Base-by-base conservation (phyloP, 2,888 invertebrate genomes). In the Polydrusus cervinus region DNA sequence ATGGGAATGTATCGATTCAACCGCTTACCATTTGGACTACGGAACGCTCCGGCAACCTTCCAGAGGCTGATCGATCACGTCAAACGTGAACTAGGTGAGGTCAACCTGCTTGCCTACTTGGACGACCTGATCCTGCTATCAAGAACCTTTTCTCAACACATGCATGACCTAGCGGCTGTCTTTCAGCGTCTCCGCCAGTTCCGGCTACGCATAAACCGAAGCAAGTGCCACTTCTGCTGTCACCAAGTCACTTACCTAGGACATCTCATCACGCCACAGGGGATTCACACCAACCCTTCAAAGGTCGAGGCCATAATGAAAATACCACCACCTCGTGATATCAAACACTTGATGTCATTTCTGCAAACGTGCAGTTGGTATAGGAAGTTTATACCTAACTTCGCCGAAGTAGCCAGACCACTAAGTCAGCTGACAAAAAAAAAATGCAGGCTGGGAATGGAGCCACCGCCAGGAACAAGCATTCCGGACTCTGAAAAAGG, bases 41-140 rank as follows among this genome's bases (percentile, higher is more conserved):
- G 78, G 11, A 82, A 80, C 55, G 79, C 79, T 1, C 79, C 80
- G 0, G 78, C 82, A 6, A 81, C 80, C 2, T 83, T 83, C 60
- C 82, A 79, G 60, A 57, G 81, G 8, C 69, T 80, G 16, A 81
- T 81, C 13, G 81, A 82, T 51, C 53, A 78, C 11, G 78, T 83
- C 51, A 55, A 73, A 25, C 20, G 68, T 30, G 78, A 78, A 20
- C 69, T 83, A 49, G 30, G 38, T 10, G 75, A 79, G 20, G 47
- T 80, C 2, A 66, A 30, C 9, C 30, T 82, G 6, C 62, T 82
- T 0, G 78, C 69, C 1, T 83, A 83, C 62, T 70, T 83, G 8
- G 82, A 83, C 47, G 82, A 84, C 51, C 40, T 83, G 2, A 81
- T 83, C 11, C 34, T 82, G 1, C 11, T 81, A 30, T 30, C 14